Evolutionary conservation across 2,888 invertebrate genomes (phyloP).

Genomic region (Drosophila neutralis): DNA sequence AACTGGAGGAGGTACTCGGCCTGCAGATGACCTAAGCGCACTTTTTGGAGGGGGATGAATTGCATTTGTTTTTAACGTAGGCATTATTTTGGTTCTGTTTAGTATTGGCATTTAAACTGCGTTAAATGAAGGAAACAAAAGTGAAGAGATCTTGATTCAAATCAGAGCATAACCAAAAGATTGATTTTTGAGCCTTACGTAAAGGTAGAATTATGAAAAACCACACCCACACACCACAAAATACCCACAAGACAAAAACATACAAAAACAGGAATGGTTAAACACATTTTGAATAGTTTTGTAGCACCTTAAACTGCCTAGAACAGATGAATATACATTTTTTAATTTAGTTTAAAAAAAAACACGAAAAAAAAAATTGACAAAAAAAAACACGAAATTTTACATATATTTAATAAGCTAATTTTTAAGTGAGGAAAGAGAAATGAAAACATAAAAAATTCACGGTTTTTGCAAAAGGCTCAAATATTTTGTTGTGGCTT

Average conservation of each 20-base stretch:
- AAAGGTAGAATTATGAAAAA: constrained; percentile 16
- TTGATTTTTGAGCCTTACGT: constrained; percentile 64
- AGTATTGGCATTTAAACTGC: constrained; percentile 38
- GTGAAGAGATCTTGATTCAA: constrained; percentile 7
- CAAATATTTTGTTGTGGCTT: constrained; percentile 50
- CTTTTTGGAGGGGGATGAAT: neutral
- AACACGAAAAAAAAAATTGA: constrained; percentile 31
- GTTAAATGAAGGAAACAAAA: constrained; percentile 11
- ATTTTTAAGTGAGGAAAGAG: neutral
- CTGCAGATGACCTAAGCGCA: constrained; percentile 62
- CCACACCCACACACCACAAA: constrained; percentile 9
- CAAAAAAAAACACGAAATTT: constrained; percentile 12
- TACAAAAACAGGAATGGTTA: constrained; percentile 50
- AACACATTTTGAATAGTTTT: constrained; percentile 67
- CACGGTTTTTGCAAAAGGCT: constrained; percentile 51
- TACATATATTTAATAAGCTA: constrained; percentile 15
- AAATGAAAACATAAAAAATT: constrained; percentile 23
- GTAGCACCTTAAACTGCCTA: constrained; percentile 79
- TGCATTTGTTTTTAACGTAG: constrained; percentile 44
- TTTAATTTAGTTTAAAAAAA: constrained; percentile 65
- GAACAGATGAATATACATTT: constrained; percentile 70
- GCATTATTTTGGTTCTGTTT: constrained; percentile 37
- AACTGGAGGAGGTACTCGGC: constrained; percentile 81
- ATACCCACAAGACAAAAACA: constrained; percentile 35
- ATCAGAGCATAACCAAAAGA: constrained; percentile 50